Evolutionary conservation across 2,888 invertebrate genomes (phyloP), one percentile per base, ranked within the genome.

Genomic region (Neoaliturus tenellus): DNA sequence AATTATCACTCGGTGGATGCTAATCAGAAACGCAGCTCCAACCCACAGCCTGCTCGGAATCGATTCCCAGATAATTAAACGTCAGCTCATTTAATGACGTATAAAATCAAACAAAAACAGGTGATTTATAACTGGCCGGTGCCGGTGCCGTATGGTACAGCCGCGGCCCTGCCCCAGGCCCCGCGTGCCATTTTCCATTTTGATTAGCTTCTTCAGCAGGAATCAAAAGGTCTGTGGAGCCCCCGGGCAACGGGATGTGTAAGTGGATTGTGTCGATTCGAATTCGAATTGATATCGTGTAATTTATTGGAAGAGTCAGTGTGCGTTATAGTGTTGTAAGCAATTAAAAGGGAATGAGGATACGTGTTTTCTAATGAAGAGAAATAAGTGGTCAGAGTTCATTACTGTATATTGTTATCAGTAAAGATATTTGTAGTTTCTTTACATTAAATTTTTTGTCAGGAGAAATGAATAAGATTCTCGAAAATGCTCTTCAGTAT

Each of bases 161-260:
- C 39, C 58, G n/a, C 67, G 5, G 25, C 25, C 5, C 25, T 2
- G 17, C 31, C 14, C 14, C 31, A 17, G 67, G 67, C 67, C 2
- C 17, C 14, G 31, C 62, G 62, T 31, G 62, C 62, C 62, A 62
- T 62, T 62, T 62, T 31, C 69, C 35, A 69, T 39, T 67, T 39
- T 69, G 69, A 69, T 39, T 69, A 39, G 69, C 69, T 69, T 69
- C 69, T 69, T 69, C 69, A 69, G 31, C 67, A 67, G 69, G 33
- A 67, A 69, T 69, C 39, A 69, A 69, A 67, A 69, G 69, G 69
- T 69, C 69, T 39, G 20, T 39, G 35, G n/a, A 33, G n/a, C 67
- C 67, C 33, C 20, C 33, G n/a, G 69, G 69, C 69, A 2, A 23
- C 10, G 51, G 51, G 51, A 23, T 5, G 23, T 51, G 23, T 51